phyloP scores from a whole-genome alignment of 92 coral and sea anemone species.

The Siderastrea siderea region DNA sequence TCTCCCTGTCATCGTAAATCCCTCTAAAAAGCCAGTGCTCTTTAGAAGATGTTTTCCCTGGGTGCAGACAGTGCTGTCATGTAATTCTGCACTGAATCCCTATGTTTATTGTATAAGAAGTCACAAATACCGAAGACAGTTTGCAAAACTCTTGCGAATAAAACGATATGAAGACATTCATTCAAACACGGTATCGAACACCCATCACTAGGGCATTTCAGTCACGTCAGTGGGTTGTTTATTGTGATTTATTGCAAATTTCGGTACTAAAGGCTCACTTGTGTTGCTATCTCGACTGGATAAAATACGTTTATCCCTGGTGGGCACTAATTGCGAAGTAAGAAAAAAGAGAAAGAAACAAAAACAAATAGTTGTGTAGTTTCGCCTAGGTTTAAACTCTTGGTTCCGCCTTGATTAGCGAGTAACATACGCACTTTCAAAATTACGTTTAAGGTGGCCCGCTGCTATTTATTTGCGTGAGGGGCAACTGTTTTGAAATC shows the following conservation, averaged over 20 bases:
- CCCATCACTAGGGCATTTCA: neutral
- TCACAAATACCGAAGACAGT: conserved; percentile 43
- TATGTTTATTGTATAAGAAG: conserved; percentile 55
- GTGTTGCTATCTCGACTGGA: neutral
- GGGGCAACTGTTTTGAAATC: too few species aligned
- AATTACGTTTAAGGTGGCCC: too few species aligned
- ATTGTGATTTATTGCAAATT: neutral
- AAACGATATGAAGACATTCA: neutral
- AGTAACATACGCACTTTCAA: too few species aligned
- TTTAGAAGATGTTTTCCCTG: conserved; percentile 9
- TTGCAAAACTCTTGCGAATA: conserved; percentile 30
- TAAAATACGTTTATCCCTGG: too few species aligned
- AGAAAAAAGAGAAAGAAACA: too few species aligned
- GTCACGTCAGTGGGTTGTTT: neutral
- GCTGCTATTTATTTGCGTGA: too few species aligned
- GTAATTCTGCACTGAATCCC: conserved; percentile 70
- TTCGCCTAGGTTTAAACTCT: too few species aligned
- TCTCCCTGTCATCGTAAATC: conserved; percentile 17
- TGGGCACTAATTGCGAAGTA: too few species aligned
- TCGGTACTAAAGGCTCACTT: neutral
- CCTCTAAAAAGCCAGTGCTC: neutral
- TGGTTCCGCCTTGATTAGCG: too few species aligned
- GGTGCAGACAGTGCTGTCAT: conserved; percentile 12
- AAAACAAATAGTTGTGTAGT: too few species aligned
- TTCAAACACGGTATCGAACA: neutral